phyloP scores from a whole-genome alignment of 2,888 invertebrate genomes.

The Vesta saturnalis region DNA sequence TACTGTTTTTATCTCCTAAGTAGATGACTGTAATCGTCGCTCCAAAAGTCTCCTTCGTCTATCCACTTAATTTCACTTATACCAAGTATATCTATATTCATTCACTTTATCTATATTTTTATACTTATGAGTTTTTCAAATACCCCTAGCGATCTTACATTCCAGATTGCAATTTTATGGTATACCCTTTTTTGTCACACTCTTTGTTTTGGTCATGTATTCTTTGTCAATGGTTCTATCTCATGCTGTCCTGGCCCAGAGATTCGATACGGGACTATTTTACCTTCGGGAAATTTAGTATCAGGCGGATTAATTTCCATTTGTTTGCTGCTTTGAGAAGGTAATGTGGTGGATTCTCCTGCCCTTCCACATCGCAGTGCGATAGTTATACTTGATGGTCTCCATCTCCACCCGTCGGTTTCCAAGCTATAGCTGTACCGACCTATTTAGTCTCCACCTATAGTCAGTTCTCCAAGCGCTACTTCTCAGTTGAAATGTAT shows the following conservation, averaged over 20 bases:
- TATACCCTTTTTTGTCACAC: too few relatives aligned
- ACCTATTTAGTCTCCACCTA: too few relatives aligned
- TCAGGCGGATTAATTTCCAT: neutral
- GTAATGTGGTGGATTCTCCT: too few relatives aligned
- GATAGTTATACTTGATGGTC: neutral
- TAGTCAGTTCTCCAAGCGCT: neutral
- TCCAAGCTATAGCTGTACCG: too few relatives aligned
- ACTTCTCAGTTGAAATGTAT: neutral
- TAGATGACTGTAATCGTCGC: neutral
- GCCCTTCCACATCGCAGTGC: neutral
- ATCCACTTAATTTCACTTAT: neutral
- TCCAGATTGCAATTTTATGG: neutral
- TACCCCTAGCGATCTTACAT: neutral
- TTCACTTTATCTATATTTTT: neutral
- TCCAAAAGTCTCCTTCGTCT: too few relatives aligned
- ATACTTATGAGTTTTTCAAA: neutral
- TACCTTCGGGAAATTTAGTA: neutral
- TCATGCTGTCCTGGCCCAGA: neutral
- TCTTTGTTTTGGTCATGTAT: neutral
- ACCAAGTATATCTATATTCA: neutral
- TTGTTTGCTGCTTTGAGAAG: too few relatives aligned
- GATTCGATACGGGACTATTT: neutral
- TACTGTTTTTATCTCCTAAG: neutral
- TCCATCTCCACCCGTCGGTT: neutral
- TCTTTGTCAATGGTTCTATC: neutral